Percentiles rank a stretch among this genome's conserved stretches.
These are phyloP conservation scores for Burhinus bistriatus DNA, from an alignment of 2,113 vertebrate species.

Conservation along the genomic window DNA sequence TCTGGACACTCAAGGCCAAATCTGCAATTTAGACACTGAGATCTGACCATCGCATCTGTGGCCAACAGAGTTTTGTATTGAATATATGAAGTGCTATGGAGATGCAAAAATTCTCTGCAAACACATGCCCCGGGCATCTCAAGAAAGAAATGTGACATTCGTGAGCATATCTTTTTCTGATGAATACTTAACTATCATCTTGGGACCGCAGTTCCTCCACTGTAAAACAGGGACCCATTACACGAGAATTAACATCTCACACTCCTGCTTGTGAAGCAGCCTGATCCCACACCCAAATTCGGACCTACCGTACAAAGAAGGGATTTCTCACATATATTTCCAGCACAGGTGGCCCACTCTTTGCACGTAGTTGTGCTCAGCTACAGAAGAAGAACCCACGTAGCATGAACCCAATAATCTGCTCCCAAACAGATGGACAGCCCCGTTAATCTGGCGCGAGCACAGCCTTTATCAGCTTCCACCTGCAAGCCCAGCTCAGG, in stretches of 20 bases:
- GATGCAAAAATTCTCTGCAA: neutral
- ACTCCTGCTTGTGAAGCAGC: neutral
- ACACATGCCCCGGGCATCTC: neutral
- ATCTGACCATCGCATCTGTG: neutral
- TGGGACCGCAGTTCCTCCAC: neutral
- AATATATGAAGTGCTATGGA: neutral
- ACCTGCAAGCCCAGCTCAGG: neutral
- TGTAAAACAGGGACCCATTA: neutral
- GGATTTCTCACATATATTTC: neutral
- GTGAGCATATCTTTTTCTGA: neutral
- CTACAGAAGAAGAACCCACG: neutral
- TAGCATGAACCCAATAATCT: neutral
- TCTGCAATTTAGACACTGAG: neutral
- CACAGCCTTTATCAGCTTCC: neutral
- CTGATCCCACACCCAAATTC: fast-evolving
- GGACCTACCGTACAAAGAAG: neutral
- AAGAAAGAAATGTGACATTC: neutral
- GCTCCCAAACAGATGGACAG: neutral
- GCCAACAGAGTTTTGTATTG: neutral
- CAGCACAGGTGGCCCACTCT: neutral
- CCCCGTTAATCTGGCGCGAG: neutral
- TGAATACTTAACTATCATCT: neutral
- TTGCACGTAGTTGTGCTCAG: neutral
- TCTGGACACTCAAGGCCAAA: neutral
- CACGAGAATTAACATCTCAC: neutral